Conservation (phyloP, 2,797 vertebrate species). For the Craterocephalus amniculus region DNA sequence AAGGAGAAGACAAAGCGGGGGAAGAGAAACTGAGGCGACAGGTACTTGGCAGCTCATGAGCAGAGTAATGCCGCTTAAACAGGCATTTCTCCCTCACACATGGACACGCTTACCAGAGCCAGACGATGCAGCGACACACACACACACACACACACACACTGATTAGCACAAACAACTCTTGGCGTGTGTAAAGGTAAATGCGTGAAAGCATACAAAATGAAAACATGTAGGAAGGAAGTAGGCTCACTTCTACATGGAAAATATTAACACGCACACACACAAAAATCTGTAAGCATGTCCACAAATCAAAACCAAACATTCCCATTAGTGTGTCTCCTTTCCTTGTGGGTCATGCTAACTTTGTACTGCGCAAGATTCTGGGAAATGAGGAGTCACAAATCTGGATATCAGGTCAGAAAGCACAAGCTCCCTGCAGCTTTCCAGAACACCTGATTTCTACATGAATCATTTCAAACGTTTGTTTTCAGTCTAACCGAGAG, state of each 20-base stretch:
- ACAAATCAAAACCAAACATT: not conserved
- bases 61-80: slow-evolving; percentile 64
- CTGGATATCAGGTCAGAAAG: not conserved
- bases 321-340: not conserved
- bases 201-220: slow-evolving; percentile 8
- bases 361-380: not conserved
- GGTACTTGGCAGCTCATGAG: slow-evolving; percentile 71
- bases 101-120: slow-evolving; percentile 42
- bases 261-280: slow-evolving; percentile 12
- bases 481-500: slow-evolving; percentile 9
- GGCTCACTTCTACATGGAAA: not conserved
- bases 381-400: fast-evolving
- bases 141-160: slow-evolving; percentile 16
- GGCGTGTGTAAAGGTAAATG: slow-evolving; percentile 6
- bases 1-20: slow-evolving; percentile 53
- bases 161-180: slow-evolving; percentile 10
- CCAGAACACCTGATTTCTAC: not conserved
- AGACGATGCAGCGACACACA: slow-evolving; percentile 25
- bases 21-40: slow-evolving; percentile 62
- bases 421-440: not conserved
- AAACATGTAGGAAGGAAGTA: not conserved
- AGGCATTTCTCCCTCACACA: slow-evolving; percentile 43
- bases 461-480: slow-evolving; percentile 10
- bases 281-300: not conserved
- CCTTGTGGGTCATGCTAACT: not conserved